phyloP scores from a whole-genome alignment of 1,140 invertebrate genomes.

The Bathynomus jamesi region DNA sequence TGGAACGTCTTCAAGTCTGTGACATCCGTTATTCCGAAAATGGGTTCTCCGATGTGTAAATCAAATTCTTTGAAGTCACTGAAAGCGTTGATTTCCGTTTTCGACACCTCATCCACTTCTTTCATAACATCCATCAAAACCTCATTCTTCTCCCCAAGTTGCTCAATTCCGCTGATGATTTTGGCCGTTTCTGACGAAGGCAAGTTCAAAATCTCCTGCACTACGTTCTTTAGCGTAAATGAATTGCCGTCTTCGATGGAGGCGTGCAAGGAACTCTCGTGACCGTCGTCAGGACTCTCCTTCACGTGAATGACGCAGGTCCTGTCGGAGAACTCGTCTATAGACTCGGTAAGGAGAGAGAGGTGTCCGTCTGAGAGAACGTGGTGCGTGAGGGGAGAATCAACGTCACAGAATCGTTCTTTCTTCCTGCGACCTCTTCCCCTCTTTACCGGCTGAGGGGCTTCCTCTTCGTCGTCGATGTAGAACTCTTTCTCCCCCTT shows the following conservation, averaged over 20 bases:
- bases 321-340: not conserved
- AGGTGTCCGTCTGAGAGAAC: not conserved
- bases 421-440: constrained; percentile 16
- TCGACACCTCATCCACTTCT: no score
- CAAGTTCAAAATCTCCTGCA: no score
- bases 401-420: not conserved
- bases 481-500: constrained; percentile 31
- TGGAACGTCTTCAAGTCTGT: not conserved
- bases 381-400: not conserved
- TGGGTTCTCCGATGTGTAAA: not conserved
- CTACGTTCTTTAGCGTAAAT: no score
- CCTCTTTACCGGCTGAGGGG: constrained; percentile 9
- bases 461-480: constrained; percentile 22
- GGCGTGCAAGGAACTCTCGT: not conserved
- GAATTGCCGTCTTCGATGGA: not conserved
- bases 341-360: not conserved
- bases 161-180: not conserved
- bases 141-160: not conserved
- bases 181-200: not conserved
- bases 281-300: not conserved
- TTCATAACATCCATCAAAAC: no score
- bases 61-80: not conserved
- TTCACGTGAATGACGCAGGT: not conserved
- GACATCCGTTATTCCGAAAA: not conserved
- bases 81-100: no score